Evolutionary conservation across 2,113 vertebrate species (phyloP).

Genomic region (Gobius niger): DNA sequence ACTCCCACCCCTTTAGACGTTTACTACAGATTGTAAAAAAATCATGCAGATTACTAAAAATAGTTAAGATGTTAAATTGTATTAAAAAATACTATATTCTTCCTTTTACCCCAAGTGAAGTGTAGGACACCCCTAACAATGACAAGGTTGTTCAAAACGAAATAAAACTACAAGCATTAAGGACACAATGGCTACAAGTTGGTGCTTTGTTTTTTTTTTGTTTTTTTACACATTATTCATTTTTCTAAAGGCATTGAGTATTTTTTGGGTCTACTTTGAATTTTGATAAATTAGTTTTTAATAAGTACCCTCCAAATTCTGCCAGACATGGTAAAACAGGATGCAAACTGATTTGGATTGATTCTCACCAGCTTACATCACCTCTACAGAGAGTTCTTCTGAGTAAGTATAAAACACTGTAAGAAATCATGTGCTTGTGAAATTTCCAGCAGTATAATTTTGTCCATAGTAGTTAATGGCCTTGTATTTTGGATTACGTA

Average conservation of each 20-base stretch:
- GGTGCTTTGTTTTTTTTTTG: constrained; percentile 48
- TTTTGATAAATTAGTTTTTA: constrained; percentile 4
- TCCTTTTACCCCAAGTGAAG: constrained; percentile 42
- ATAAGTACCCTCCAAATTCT: constrained; percentile 48
- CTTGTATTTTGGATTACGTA: constrained; percentile 57
- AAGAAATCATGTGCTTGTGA: constrained; percentile 81
- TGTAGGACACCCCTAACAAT: constrained; percentile 41
- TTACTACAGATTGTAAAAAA: constrained; percentile 76
- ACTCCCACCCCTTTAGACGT: constrained; percentile 42
- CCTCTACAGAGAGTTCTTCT: constrained; percentile 64
- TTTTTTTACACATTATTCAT: too few relatives aligned
- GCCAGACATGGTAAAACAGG: constrained; percentile 42
- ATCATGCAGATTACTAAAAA: constrained; percentile 80
- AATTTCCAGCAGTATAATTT: constrained; percentile 76
- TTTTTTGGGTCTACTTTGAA: constrained; percentile 1
- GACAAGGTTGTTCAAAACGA: constrained; percentile 66
- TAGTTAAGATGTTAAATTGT: constrained; percentile 69
- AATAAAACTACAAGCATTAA: constrained; percentile 60
- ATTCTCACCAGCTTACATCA: constrained; percentile 46
- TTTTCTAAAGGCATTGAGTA: not conserved
- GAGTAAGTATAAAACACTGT: constrained; percentile 72
- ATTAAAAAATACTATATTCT: constrained; percentile 64
- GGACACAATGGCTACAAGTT: constrained; percentile 76
- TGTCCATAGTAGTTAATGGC: constrained; percentile 78
- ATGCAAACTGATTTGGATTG: constrained; percentile 45